Conservation (phyloP, 2,113 vertebrate species). For the Otus sunia region DNA sequence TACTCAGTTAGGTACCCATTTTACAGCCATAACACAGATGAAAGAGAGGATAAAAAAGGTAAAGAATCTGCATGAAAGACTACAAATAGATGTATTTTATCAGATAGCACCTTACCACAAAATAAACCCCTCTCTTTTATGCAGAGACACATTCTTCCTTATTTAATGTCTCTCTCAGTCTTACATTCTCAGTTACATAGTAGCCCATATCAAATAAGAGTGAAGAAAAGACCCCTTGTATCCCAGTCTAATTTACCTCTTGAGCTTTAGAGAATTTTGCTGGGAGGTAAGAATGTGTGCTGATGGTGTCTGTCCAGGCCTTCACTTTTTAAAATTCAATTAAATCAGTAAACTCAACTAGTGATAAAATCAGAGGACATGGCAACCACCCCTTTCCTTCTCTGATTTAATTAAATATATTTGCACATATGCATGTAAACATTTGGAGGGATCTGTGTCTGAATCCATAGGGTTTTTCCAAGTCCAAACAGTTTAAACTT, state of each 20-base stretch:
- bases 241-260: neutral
- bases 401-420: neutral
- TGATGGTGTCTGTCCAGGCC: neutral
- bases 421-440: neutral
- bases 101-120: neutral
- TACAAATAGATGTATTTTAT: neutral
- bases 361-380: neutral
- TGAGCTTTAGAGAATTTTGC: neutral
- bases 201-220: neutral
- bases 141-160: neutral
- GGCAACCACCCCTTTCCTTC: neutral
- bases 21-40: neutral
- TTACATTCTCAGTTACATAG: neutral
- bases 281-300: neutral
- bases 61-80: neutral
- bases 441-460: fast-evolving
- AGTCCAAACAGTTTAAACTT: neutral
- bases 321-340: neutral
- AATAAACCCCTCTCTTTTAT: neutral
- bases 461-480: neutral
- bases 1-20: fast-evolving
- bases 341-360: neutral
- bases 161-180: neutral
- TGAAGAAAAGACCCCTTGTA: neutral
- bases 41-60: neutral